Evolutionary conservation across 2,797 vertebrate species (phyloP).

Genomic region (Momotus momota): DNA sequence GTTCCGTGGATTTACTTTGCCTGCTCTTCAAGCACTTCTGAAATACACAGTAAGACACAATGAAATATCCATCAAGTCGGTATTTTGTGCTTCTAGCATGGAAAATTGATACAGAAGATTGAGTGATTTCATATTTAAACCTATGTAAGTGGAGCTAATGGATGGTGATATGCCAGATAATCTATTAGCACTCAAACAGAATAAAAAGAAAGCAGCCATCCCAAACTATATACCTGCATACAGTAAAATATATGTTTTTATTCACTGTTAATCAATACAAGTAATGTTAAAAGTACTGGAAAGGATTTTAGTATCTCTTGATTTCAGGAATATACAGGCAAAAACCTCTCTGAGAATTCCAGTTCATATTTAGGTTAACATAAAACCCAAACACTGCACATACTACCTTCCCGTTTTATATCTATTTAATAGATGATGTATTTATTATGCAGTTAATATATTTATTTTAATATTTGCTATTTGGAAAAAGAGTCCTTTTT

Average conservation of each 20-base stretch:
- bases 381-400: neutral
- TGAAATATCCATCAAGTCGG: neutral
- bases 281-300: neutral
- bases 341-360: neutral
- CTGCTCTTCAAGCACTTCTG: neutral
- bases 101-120: conserved; percentile 2
- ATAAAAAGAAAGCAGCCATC: neutral
- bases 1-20: neutral
- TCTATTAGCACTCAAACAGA: neutral
- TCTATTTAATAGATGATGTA: neutral
- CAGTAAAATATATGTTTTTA: neutral
- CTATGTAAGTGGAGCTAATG: neutral
- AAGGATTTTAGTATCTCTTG: neutral
- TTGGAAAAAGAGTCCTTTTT: neutral
- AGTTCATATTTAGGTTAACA: neutral
- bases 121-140: neutral
- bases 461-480: neutral
- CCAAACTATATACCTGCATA: neutral
- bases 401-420: neutral
- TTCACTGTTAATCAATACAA: neutral
- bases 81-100: neutral
- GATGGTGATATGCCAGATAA: neutral
- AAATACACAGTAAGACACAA: neutral
- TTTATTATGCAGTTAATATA: neutral
- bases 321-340: neutral